Evolutionary conservation across 2,888 invertebrate species (phyloP).

Genomic region (Dioctria rufipes): DNA sequence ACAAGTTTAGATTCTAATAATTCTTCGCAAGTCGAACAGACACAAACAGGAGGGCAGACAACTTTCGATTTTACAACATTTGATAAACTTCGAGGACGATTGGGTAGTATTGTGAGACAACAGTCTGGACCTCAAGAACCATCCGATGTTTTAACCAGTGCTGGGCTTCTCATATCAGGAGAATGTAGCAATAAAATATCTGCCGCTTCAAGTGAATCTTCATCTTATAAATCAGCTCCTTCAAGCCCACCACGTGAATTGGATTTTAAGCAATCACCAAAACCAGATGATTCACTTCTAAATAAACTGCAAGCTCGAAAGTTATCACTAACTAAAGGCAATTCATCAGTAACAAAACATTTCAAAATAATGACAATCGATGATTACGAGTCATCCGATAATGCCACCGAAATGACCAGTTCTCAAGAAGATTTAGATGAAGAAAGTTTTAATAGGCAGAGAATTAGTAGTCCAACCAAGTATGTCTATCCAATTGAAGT

Average conservation of each 20-base stretch:
- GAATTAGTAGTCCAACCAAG: conserved; percentile 70
- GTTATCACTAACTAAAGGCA: conserved; percentile 59
- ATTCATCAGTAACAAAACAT: conserved; percentile 50
- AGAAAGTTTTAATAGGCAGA: conserved; percentile 59
- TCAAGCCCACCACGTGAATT: conserved; percentile 76
- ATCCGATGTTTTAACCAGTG: conserved; percentile 68
- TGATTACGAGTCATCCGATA: conserved; percentile 54
- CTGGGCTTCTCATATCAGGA: conserved; percentile 74
- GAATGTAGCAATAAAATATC: conserved; percentile 63
- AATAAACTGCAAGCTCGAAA: conserved; percentile 78
- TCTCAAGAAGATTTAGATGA: conserved; percentile 66
- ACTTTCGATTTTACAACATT: conserved; percentile 73
- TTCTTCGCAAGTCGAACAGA: conserved; percentile 62
- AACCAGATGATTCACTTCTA: conserved; percentile 83
- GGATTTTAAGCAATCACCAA: conserved; percentile 72
- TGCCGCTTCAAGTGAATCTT: conserved; percentile 46
- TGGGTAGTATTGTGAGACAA: conserved; percentile 78
- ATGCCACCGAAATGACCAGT: conserved; percentile 63
- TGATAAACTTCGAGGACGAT: conserved; percentile 75
- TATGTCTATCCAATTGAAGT: conserved; percentile 58
- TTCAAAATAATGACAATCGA: conserved; percentile 66
- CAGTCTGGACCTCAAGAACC: conserved; percentile 68
- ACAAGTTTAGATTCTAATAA: conserved; percentile 70
- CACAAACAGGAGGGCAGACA: conserved; percentile 54
- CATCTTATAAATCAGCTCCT: conserved; percentile 70